A percentile compares a stretch with the other conserved stretches of the same genome.
Conservation (phyloP, 1,140 invertebrate genomes). For the Sitobion miscanthi region DNA sequence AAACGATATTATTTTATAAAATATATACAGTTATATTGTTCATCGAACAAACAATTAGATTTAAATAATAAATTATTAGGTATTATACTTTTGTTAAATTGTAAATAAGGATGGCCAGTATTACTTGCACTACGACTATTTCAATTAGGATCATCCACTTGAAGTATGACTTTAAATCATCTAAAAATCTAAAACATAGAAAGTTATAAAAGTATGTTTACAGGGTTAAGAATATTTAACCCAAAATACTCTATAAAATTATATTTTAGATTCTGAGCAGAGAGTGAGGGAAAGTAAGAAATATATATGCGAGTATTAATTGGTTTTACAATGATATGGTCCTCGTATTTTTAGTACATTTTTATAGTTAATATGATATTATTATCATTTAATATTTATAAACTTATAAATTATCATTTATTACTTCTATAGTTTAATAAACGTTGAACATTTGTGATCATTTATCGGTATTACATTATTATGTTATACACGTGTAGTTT, state of each 20-base stretch:
- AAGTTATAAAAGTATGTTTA: neutral
- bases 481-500: no score
- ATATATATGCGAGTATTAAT: neutral
- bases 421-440: no score
- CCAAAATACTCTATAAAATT: neutral
- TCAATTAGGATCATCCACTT: constrained; percentile 15
- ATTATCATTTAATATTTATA: neutral
- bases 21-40: neutral
- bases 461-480: no score
- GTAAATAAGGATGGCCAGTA: neutral
- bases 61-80: neutral
- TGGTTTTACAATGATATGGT: no score
- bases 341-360: neutral
- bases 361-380: neutral
- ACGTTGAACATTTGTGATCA: no score
- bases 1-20: neutral
- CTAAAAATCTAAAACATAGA: constrained; percentile 31
- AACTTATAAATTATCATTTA: no score
- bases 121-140: neutral
- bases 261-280: neutral
- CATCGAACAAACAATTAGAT: neutral
- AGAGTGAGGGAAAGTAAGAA: neutral
- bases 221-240: neutral
- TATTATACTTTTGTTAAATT: constrained; percentile 1
- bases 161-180: constrained; percentile 35